Evolutionary conservation across 2,888 invertebrate genomes (phyloP).

Genomic region (Sympetrum striolatum): DNA sequence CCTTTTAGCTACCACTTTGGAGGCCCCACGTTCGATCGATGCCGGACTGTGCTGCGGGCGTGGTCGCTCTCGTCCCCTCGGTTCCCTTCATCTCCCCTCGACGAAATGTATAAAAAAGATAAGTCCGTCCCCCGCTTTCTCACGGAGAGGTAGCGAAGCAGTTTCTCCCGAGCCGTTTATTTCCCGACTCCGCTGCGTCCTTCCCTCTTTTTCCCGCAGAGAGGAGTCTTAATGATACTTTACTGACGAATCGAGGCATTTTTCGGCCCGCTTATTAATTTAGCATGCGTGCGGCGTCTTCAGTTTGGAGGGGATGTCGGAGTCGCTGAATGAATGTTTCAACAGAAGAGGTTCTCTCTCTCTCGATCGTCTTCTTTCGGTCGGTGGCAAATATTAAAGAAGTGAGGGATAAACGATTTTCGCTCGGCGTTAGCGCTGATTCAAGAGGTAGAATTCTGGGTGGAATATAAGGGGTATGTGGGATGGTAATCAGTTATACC

Average conservation of each 20-base stretch:
- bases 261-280: neutral
- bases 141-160: neutral
- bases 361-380: no score
- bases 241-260: neutral
- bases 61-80: slow-evolving; percentile 9
- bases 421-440: no score
- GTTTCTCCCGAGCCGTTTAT: neutral
- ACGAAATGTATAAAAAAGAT: neutral
- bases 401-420: no score
- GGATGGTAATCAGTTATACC: no score
- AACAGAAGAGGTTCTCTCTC: neutral
- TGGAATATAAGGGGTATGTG: no score
- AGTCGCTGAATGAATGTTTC: neutral
- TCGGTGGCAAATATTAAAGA: no score
- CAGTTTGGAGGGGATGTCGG: neutral
- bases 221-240: neutral
- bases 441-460: no score
- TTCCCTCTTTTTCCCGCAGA: neutral
- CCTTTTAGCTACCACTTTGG: neutral
- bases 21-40: slow-evolving; percentile 40
- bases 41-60: slow-evolving; percentile 37
- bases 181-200: neutral
- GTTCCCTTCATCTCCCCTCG: neutral
- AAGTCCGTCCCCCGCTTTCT: slow-evolving; percentile 6
- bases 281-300: neutral